Evolutionary conservation across 64 coral and sea anemone species (phyloP).

Genomic region (Orbicella faveolata): DNA sequence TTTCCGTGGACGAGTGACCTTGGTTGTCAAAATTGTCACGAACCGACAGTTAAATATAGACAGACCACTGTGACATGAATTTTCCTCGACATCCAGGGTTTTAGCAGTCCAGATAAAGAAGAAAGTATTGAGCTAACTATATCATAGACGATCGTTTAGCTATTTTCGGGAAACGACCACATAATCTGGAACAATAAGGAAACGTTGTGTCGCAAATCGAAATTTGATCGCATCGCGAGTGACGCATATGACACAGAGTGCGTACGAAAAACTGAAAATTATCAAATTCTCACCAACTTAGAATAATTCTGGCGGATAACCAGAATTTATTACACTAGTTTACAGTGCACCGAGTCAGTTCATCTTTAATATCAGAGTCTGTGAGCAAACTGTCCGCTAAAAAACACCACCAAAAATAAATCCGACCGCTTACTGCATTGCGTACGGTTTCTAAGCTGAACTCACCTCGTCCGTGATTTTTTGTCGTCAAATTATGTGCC

Average conservation of each 20-base stretch:
- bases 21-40: conserved; percentile 25
- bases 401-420: not conserved
- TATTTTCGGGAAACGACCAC: not conserved
- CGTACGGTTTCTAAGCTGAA: not conserved
- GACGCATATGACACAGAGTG: not conserved
- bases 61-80: too few species aligned
- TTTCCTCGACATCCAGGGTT: not conserved
- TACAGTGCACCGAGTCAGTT: not conserved
- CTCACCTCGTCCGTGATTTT: not conserved
- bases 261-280: not conserved
- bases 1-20: conserved; percentile 12
- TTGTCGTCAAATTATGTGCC: not conserved
- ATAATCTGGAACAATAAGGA: not conserved
- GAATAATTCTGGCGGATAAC: not conserved
- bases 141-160: not conserved
- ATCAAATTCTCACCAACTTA: not conserved
- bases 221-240: not conserved
- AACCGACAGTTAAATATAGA: not conserved
- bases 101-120: not conserved
- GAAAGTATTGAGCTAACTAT: not conserved
- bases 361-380: not conserved
- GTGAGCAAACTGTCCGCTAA: not conserved
- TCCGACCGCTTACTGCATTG: not conserved
- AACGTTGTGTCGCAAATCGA: not conserved
- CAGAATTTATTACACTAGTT: not conserved